Evolutionary conservation across 2,888 invertebrate genomes (phyloP).

Genomic region (Melolontha melolontha): DNA sequence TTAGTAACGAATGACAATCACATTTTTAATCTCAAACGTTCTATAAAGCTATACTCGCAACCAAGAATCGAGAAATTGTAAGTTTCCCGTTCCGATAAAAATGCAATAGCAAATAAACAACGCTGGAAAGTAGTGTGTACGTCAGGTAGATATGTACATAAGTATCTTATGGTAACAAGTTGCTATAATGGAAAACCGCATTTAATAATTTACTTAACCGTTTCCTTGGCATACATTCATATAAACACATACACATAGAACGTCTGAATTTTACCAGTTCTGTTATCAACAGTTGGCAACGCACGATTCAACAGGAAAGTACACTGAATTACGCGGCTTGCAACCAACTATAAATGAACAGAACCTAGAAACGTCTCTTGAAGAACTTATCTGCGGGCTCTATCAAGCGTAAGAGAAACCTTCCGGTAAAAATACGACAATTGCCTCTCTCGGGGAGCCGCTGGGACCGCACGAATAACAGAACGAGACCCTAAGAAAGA

Average conservation of each 20-base stretch:
- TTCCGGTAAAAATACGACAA: slow-evolving; percentile 14
- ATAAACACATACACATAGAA: background rate
- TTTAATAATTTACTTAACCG: slow-evolving; percentile 40
- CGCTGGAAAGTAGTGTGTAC: background rate
- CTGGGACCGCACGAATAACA: slow-evolving; percentile 6
- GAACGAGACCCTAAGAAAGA: no score
- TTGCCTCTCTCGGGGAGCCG: background rate
- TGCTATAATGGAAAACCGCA: slow-evolving; percentile 11
- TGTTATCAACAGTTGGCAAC: slow-evolving; percentile 47
- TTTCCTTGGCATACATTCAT: slow-evolving; percentile 50
- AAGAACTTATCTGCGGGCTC: slow-evolving; percentile 6
- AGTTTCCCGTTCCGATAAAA: no score
- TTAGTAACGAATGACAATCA: no score
- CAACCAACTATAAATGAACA: slow-evolving; percentile 20
- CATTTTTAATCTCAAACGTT: no score
- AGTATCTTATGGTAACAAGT: slow-evolving; percentile 15
- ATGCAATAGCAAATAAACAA: no score
- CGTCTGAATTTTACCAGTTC: slow-evolving; percentile 39
- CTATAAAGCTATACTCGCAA: no score
- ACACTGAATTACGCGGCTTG: slow-evolving; percentile 41
- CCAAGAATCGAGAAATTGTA: no score
- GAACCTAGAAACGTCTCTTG: slow-evolving; percentile 4
- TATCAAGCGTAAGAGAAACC: slow-evolving; percentile 15
- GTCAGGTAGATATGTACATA: background rate
- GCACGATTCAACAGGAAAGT: slow-evolving; percentile 48